Evolutionary conservation across 2,797 vertebrate genomes (phyloP).

Genomic region (Phoeniculus purpureus): DNA sequence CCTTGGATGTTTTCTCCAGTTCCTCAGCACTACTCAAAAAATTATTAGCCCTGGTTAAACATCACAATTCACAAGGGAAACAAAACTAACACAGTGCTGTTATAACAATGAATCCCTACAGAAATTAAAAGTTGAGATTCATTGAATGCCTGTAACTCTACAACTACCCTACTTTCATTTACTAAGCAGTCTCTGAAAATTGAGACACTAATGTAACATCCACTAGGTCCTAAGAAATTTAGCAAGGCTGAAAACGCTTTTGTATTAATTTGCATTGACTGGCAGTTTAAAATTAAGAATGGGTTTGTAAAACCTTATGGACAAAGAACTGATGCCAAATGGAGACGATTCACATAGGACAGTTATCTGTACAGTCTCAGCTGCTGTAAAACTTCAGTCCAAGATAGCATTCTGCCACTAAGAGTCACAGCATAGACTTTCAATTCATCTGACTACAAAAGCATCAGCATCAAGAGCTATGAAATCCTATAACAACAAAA

Average conservation of each 20-base stretch:
- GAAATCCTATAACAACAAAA: background rate
- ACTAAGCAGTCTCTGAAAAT: constrained; percentile 33
- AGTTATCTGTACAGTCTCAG: background rate
- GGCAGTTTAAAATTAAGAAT: background rate
- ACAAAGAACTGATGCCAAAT: background rate
- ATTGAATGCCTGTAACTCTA: constrained; percentile 8
- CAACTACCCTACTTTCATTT: background rate
- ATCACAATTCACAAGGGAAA: constrained; percentile 18
- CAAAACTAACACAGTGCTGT: constrained; percentile 11
- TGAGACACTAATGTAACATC: constrained; percentile 15
- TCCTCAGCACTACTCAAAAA: constrained; percentile 11
- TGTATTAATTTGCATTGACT: background rate
- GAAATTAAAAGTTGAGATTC: constrained; percentile 37
- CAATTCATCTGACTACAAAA: background rate
- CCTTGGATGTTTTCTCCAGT: background rate
- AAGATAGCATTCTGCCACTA: background rate
- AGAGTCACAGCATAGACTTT: background rate
- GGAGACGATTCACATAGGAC: background rate
- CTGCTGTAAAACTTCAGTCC: background rate
- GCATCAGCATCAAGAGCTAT: background rate
- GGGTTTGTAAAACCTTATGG: background rate
- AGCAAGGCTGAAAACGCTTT: background rate
- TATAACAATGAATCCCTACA: background rate
- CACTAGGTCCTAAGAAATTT: background rate
- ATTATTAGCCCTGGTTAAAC: constrained; percentile 51